These are phyloP conservation scores for Castor canadensis DNA, from an alignment of 2,113 vertebrate genomes.

Conservation along the genomic window DNA sequence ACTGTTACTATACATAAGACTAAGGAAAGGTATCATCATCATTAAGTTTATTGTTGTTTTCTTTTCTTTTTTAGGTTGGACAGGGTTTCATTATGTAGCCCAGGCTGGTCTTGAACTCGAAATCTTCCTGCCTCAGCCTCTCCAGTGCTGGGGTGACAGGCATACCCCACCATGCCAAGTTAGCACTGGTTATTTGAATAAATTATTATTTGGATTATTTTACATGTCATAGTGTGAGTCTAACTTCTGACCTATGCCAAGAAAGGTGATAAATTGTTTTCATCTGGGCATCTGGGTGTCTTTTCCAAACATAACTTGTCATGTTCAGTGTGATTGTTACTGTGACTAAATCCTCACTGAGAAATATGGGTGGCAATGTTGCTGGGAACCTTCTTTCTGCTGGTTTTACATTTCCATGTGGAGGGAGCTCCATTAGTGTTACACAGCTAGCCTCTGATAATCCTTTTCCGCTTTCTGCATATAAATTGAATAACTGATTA, in stretches of 20 bases:
- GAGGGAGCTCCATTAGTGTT: background rate
- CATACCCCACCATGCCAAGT: too few relatives aligned
- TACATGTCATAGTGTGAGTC: background rate
- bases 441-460: background rate
- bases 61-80: too few relatives aligned
- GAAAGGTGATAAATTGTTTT: background rate
- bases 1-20: background rate
- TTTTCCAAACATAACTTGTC: background rate
- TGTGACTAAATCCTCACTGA: slow-evolving; percentile 1
- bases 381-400: background rate
- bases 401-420: background rate
- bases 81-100: too few relatives aligned
- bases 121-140: too few relatives aligned
- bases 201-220: background rate
- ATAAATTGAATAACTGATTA: background rate
- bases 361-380: background rate
- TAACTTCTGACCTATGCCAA: slow-evolving; percentile 24
- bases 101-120: too few relatives aligned
- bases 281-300: background rate
- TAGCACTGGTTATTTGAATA: background rate
- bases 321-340: background rate
- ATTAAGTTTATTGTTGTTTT: too few relatives aligned
- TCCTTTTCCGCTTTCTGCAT: background rate
- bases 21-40: background rate
- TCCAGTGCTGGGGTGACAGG: too few relatives aligned